phyloP scores from a whole-genome alignment of 1,140 invertebrate species.

The Ooceraea biroi region DNA sequence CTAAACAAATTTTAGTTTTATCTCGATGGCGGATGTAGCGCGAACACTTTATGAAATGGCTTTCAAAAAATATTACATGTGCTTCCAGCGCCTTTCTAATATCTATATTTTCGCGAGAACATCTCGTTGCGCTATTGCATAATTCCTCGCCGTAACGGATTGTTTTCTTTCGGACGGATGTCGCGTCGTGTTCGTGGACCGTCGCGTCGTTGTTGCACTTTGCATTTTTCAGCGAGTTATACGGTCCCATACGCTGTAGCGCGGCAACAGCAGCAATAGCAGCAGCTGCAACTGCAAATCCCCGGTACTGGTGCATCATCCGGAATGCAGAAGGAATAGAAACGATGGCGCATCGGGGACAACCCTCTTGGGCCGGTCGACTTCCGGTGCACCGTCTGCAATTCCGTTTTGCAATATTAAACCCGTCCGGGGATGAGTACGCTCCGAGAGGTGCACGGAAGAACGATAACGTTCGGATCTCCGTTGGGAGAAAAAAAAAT shows the following conservation, averaged over 20 bases:
- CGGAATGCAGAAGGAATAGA: slow-evolving; percentile 50
- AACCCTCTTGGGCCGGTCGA: slow-evolving; percentile 24
- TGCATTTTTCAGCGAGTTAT: slow-evolving; percentile 45
- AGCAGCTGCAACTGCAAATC: slow-evolving; percentile 34
- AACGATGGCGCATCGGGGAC: slow-evolving; percentile 57
- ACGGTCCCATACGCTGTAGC: slow-evolving; percentile 41
- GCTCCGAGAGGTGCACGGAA: slow-evolving; percentile 23
- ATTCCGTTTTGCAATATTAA: slow-evolving; percentile 66
- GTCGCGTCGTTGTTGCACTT: slow-evolving; percentile 33
- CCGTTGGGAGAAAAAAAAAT: slow-evolving; percentile 18
- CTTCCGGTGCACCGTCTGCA: slow-evolving; percentile 36
- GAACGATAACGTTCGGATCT: slow-evolving; percentile 52
- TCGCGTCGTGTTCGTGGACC: slow-evolving; percentile 19
- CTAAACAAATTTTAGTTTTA: not conserved
- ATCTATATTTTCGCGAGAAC: slow-evolving; percentile 39
- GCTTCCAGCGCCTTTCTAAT: slow-evolving; percentile 23
- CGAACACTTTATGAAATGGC: slow-evolving; percentile 24
- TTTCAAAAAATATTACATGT: not conserved
- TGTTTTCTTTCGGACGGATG: slow-evolving; percentile 39
- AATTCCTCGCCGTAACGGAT: slow-evolving; percentile 51
- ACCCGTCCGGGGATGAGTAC: slow-evolving; percentile 15
- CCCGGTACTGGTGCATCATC: slow-evolving; percentile 7
- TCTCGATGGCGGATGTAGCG: not conserved
- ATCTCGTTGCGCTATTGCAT: not conserved
- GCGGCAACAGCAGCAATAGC: not conserved